Evolutionary conservation across 2,113 vertebrate species (phyloP), one percentile per base, ranked within the genome.

Genomic region (Phyllopteryx taeniolatus): DNA sequence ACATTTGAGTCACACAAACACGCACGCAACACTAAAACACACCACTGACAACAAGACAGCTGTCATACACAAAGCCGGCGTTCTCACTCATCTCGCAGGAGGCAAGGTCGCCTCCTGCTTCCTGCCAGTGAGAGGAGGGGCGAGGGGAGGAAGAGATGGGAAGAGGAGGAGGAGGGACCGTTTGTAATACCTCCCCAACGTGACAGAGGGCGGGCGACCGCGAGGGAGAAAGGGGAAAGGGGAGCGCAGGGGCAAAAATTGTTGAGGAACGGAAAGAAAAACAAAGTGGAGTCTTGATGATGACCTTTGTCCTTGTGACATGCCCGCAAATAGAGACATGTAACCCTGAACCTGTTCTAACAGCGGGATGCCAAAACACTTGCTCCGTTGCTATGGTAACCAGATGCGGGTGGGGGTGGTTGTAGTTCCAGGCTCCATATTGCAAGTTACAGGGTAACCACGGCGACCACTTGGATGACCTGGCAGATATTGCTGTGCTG

Each of bases 21-120:
- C 71, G 71, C 71, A 22, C 78, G 54, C 39, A 51, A 44, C 43
- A 22, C 44, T 53, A 17, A 39, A 35, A 43, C 46, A 73, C 15
- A 75, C 13, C 66, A n/a, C 64, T 67, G 46, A 67, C 31, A 65
- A 64, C 71, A 39, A 62, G 42, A 66, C 53, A 39, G 80, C 74
- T 78, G 70, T 77, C 79, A 70, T 42, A 69, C 67, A 72, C 70
- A 57, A 51, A 33, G 15, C 66, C 49, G 20, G 33, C 22, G 27
- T 68, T 77, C 78, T 68, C 74, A 72, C 83, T 84, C 79, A 85
- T 79, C 73, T 79, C 83, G 75, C 70, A 76, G 68, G 22, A 87
- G 82, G 77, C 80, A 82, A 87, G 86, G 85, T 79, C 81, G 81
- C 84, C 82, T 85, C 77, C 77, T 81, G 84, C 83, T 89, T 90